Evolutionary conservation across 2,888 invertebrate species (phyloP), one percentile per base, ranked within the genome.

Genomic region (Cryptophagus acutangulus): DNA sequence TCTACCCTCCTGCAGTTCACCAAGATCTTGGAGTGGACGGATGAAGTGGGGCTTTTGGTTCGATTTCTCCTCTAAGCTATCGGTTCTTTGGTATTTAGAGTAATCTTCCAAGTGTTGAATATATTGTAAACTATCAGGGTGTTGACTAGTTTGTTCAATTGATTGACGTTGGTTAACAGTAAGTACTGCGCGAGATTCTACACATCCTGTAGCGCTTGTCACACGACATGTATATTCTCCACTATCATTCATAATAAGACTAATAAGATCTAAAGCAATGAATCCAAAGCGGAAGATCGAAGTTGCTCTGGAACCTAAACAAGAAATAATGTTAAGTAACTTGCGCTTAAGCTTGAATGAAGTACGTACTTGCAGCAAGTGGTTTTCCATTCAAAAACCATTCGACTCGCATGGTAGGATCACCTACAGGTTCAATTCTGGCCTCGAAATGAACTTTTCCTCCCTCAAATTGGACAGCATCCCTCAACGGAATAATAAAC

Each of bases 231-330:
- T 80, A 63, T 92, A 93, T 71, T 91, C 90, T 42, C 92, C 96
- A 59, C 84, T 83, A 65, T 96, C 95, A 62, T 86, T 83, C 49
- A 81, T 73, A 53, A 87, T 83, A 42, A 92, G 79, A 72, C 88
- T 87, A 57, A 94, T 79, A 65, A 95, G 78, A 67, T 94, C 93
- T 57, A 95, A 77, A 54, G 94, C 89, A 61, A 97, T 94, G 67
- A 93, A 97, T 58, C 99, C 97, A 73, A 99, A 97, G 67, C 95
- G 89, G 75, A 95, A 92, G 63, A 92, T 84, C 51, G 91, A 87
- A 62, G 92, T 93, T 66, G 90, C 89, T 65, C 97, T 83, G 53
- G 95, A 94, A 75, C 95, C 96, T 94, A 26, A 26, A 20, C 20
- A 20, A 58, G 13, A 54, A 33, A 33, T 5, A 43, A 36, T 36